phyloP scores from a whole-genome alignment of 2,888 invertebrate species.

The Cylloceria caligata region DNA sequence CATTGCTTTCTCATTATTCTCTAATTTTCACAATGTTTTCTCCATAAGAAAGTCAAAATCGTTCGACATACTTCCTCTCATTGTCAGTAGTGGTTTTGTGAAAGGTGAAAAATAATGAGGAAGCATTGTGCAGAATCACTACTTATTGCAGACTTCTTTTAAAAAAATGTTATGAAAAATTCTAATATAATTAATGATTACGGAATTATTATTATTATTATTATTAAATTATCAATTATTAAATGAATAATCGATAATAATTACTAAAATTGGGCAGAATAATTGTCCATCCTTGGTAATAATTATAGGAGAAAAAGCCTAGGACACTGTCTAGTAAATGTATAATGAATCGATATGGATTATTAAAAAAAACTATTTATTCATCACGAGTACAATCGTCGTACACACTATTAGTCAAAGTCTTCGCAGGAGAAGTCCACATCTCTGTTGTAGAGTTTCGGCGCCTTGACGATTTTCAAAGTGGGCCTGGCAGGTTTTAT shows the following conservation, averaged over 20 bases:
- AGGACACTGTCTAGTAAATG: not conserved
- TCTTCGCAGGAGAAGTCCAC: constrained; percentile 53
- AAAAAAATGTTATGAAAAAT: too few relatives aligned
- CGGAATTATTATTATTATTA: too few relatives aligned
- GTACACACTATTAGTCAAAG: constrained; percentile 33
- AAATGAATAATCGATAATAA: not conserved
- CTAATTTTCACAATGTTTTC: too few relatives aligned
- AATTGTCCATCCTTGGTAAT: not conserved
- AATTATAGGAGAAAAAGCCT: not conserved
- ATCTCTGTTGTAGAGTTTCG: constrained; percentile 36
- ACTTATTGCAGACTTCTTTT: too few relatives aligned
- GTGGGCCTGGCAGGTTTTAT: constrained; percentile 45
- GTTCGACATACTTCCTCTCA: too few relatives aligned
- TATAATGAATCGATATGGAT: not conserved
- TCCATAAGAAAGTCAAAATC: too few relatives aligned
- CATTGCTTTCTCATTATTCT: too few relatives aligned
- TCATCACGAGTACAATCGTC: not conserved
- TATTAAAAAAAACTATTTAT: constrained; percentile 35
- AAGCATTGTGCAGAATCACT: too few relatives aligned
- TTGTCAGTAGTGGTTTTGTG: too few relatives aligned
- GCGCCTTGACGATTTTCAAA: constrained; percentile 20
- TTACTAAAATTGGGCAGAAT: not conserved
- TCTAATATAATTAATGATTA: too few relatives aligned
- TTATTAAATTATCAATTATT: too few relatives aligned
- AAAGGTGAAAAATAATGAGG: too few relatives aligned